Evolutionary conservation across 1,140 invertebrate genomes (phyloP).

Genomic region (Ceratitis capitata): DNA sequence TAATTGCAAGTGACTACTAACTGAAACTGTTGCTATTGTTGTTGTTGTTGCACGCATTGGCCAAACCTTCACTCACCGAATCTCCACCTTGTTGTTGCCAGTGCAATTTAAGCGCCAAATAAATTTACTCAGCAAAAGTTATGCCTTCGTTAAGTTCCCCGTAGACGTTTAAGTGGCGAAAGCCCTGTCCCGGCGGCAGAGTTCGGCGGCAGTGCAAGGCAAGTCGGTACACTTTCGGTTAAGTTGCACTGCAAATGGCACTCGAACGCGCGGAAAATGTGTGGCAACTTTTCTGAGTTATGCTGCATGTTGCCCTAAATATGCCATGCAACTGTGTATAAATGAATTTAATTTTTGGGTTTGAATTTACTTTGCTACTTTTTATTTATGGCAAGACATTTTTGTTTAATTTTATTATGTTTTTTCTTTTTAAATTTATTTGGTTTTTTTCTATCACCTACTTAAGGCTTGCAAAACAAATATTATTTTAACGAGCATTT

Average conservation of each 20-base stretch:
- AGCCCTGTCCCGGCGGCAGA: neutral
- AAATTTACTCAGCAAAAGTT: conserved; percentile 10
- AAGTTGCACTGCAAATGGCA: neutral
- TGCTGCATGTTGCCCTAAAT: conserved; percentile 18
- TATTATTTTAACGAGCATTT: no score
- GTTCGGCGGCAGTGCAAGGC: neutral
- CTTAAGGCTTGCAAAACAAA: neutral
- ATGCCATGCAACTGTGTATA: neutral
- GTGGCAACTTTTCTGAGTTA: neutral
- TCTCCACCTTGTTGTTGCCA: no score
- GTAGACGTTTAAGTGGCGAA: neutral
- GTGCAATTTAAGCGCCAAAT: conserved; percentile 33
- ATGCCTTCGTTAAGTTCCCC: neutral
- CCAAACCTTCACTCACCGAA: neutral
- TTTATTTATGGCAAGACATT: neutral
- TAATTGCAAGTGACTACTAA: neutral
- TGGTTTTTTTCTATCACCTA: neutral
- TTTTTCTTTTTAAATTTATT: no score
- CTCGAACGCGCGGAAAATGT: neutral
- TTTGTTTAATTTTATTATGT: no score
- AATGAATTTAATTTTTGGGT: no score
- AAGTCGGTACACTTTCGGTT: neutral
- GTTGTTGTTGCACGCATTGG: neutral
- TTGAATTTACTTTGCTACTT: no score
- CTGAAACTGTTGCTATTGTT: no score